Conservation (phyloP, 2,797 vertebrate genomes). For the Sebastes diaconus region DNA sequence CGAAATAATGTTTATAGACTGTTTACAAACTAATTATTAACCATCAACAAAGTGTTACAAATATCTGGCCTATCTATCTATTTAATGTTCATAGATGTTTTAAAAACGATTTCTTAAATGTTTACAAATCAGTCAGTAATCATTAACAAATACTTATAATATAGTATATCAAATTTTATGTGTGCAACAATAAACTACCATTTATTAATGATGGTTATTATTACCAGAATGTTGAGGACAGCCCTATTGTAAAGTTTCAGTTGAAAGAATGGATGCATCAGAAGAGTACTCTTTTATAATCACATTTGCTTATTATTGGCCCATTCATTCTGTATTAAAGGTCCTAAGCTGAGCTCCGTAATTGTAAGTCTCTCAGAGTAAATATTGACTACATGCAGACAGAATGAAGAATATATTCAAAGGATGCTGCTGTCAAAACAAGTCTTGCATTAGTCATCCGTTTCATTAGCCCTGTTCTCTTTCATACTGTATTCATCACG, state of each 20-base stretch:
- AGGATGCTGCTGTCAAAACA: conserved; percentile 12
- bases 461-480: conserved; percentile 38
- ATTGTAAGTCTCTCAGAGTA: conserved; percentile 14
- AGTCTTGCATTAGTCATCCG: conserved; percentile 44
- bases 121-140: no score
- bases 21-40: no score
- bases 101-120: no score
- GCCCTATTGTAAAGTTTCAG: not conserved
- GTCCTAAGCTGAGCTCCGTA: not conserved
- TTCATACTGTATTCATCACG: conserved; percentile 30
- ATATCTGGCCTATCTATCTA: no score
- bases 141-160: no score
- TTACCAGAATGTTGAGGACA: not conserved
- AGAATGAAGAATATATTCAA: conserved; percentile 4
- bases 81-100: no score
- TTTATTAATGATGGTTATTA: no score
- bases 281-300: fast-evolving
- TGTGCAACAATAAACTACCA: no score
- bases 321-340: conserved; percentile 2
- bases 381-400: conserved; percentile 13
- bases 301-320: not conserved
- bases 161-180: no score
- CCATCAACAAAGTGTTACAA: no score
- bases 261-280: not conserved
- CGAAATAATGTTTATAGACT: fast-evolving